Percentiles rank a stretch among this genome's conserved stretches.
These are phyloP conservation scores for Cryptophagus acutangulus DNA, from an alignment of 2,888 invertebrate genomes.

Conservation along the genomic window DNA sequence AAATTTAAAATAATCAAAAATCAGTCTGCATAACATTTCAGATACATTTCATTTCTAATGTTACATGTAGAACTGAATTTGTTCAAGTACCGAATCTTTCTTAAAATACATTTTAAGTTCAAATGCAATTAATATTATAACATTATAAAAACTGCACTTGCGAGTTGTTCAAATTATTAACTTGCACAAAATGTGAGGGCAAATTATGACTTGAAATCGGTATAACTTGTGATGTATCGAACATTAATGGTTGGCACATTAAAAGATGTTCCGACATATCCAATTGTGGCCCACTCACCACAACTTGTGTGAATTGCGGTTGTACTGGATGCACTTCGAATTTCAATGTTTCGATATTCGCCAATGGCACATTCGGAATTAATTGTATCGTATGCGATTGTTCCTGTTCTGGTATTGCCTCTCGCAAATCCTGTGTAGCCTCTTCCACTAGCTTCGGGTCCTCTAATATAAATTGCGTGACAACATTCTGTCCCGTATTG, in stretches of 20 bases:
- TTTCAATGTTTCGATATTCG: conserved; percentile 36
- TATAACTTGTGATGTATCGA: conserved; percentile 41
- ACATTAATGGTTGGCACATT: conserved; percentile 42
- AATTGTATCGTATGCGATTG: background rate
- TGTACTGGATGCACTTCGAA: conserved; percentile 29
- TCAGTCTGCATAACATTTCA: too few relatives aligned
- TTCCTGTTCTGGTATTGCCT: background rate
- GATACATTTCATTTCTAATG: too few relatives aligned
- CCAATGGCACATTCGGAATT: conserved; percentile 26
- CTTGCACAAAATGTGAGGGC: conserved; percentile 39
- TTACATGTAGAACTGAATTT: too few relatives aligned
- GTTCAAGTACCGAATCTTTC: too few relatives aligned
- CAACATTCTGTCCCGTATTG: background rate
- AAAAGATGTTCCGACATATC: conserved; percentile 39
- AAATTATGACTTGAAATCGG: conserved; percentile 34
- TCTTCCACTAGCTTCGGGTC: background rate
- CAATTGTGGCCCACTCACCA: conserved; percentile 35
- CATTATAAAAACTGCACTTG: conserved; percentile 7
- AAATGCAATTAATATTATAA: background rate
- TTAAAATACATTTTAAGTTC: too few relatives aligned
- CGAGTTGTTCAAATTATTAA: conserved; percentile 15
- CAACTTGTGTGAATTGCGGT: conserved; percentile 34
- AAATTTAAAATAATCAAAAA: too few relatives aligned
- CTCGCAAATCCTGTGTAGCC: background rate
- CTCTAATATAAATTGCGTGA: background rate